Base-by-base conservation (phyloP, 2,888 invertebrate species). In the Abscondita cerata region DNA sequence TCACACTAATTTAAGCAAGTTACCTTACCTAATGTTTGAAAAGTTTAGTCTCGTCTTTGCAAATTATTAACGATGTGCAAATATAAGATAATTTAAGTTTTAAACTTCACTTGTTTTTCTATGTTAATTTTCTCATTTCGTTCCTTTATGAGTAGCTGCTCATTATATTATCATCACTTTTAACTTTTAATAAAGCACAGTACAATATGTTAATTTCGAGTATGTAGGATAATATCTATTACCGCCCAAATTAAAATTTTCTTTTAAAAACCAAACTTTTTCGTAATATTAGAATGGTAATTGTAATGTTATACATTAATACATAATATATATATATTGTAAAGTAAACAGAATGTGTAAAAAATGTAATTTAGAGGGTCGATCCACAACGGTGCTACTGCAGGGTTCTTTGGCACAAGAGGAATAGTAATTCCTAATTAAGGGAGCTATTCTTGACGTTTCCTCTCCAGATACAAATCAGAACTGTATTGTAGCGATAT, bases 51-150 rank as follows among this genome's bases (percentile, higher is more conserved):
- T 44, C 47, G 34, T 57, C 62, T 47, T 57, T 50, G 57, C 52
- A 36, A 62, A 57, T 62, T 62, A 62, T 62, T 62, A 62, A 62
- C 57, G 62, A 62, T 57, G 57, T 62, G 57, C 57, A 62, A 62
- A 62, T 62, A 62, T 57, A 50, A 56, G 50, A 56, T 56, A 57
- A 62, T 62, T 58, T 53, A 57, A 62, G 53, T 62, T 57, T 57
- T 36, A 57, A 46, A 57, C 57, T 53, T 58, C 50, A 52, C 48
- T 61, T 56, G 33, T 40, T 61, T 33, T 41, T 62, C 36, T 36
- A 48, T 44, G 56, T 57, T 62, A 62, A 60, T 48, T 13, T 40
- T 38, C 20, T 19, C 20, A 40, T 40, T 52, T 52, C n/a, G 20
- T 52, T 52, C 16, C 33, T 11, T 25, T 31, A 19, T 44, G 15